Conservation (phyloP, 2,888 invertebrate species). For the Rotaria magnacalcarata region DNA sequence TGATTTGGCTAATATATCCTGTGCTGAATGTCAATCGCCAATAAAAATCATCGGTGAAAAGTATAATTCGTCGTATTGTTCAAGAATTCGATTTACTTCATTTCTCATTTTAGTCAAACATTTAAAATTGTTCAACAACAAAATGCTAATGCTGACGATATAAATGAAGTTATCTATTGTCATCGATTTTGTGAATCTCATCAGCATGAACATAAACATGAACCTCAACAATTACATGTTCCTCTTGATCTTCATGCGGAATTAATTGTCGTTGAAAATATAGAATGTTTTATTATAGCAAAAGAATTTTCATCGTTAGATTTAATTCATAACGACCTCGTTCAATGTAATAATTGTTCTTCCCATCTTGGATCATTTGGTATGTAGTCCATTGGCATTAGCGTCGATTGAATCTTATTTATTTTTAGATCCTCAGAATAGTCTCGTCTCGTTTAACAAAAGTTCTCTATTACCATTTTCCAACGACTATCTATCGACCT, state of each 20-base stretch:
- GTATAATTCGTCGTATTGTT: neutral
- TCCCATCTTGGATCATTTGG: neutral
- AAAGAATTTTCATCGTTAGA: neutral
- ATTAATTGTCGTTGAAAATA: neutral
- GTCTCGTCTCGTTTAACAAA: neutral
- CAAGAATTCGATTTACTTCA: no score
- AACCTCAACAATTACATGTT: neutral
- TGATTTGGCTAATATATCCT: neutral
- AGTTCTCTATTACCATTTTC: neutral
- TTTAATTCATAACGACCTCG: neutral
- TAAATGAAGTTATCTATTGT: neutral
- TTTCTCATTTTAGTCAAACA: neutral
- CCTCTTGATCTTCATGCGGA: neutral
- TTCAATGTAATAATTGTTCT: neutral
- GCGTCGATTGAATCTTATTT: neutral
- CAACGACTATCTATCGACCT: neutral
- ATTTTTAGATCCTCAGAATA: neutral
- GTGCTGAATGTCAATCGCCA: neutral
- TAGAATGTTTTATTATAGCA: neutral
- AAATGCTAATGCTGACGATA: neutral
- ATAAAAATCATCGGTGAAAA: neutral
- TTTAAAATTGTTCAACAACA: neutral
- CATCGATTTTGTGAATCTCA: conserved; percentile 19
- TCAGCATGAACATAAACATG: neutral
- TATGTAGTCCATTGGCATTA: neutral